These are phyloP conservation scores for Spisula solida DNA, from an alignment of 2,888 invertebrate species.

Conservation along the genomic window DNA sequence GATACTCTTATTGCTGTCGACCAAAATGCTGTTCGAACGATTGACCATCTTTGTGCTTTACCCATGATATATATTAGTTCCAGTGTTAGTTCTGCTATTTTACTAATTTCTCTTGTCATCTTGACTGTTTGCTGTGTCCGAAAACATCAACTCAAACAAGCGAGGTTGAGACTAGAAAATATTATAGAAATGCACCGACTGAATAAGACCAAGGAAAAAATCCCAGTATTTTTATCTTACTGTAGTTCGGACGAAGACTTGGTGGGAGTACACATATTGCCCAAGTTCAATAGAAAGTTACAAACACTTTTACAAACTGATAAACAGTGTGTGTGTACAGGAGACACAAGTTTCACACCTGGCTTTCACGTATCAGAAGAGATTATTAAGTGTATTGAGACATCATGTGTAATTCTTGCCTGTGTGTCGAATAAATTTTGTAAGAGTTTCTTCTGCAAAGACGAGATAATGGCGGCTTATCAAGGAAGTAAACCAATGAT, in stretches of 20 bases:
- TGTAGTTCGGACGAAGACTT: conserved; percentile 26
- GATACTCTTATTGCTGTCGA: neutral
- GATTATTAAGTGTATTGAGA: conserved; percentile 35
- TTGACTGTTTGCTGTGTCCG: neutral
- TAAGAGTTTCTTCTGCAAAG: conserved; percentile 37
- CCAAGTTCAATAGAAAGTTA: neutral
- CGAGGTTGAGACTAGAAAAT: neutral
- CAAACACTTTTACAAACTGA: conserved; percentile 18
- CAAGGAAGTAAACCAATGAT: conserved; percentile 37
- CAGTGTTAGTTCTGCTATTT: neutral
- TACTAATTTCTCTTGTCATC: neutral
- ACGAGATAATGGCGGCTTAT: conserved; percentile 39
- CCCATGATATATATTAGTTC: neutral
- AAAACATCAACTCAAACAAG: neutral
- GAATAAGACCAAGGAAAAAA: neutral
- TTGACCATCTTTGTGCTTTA: neutral
- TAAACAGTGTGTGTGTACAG: conserved; percentile 30
- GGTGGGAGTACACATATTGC: neutral
- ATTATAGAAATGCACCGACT: neutral
- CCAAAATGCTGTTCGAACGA: neutral
- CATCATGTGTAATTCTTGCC: conserved; percentile 34
- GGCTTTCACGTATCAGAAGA: conserved; percentile 35
- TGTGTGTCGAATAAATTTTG: conserved; percentile 41
- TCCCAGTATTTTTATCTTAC: conserved; percentile 38
- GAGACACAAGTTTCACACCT: conserved; percentile 18